These are phyloP conservation scores for Syngnathus floridae DNA, from an alignment of 2,113 vertebrate species.

Conservation along the genomic window DNA sequence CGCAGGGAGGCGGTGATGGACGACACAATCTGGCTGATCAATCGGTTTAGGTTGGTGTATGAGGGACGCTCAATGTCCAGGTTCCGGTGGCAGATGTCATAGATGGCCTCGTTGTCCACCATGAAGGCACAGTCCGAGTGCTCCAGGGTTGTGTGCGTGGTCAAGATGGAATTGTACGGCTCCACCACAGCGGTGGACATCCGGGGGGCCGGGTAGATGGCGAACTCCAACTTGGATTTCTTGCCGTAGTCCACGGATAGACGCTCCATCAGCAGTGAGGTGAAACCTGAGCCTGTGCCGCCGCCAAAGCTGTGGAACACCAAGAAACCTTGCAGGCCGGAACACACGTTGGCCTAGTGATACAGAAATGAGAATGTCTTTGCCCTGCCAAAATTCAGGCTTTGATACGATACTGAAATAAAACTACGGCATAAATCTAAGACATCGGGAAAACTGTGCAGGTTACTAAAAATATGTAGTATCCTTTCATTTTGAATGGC, in stretches of 20 bases:
- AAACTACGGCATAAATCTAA: neutral
- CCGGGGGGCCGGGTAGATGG: constrained; percentile 9
- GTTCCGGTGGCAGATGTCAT: constrained; percentile 10
- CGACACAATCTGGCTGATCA: constrained; percentile 6
- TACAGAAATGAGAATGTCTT: neutral
- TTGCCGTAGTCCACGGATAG: constrained; percentile 6
- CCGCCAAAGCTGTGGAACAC: constrained; percentile 9
- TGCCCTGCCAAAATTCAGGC: neutral
- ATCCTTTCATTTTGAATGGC: too few species aligned
- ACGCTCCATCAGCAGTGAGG: constrained; percentile 7
- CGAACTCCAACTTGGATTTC: constrained; percentile 8
- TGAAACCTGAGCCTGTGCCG: constrained; percentile 4
- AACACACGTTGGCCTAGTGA: constrained; percentile 1
- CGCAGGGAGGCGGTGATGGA: constrained; percentile 8
- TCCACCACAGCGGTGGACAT: constrained; percentile 6
- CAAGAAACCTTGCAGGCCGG: constrained; percentile 8
- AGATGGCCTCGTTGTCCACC: constrained; percentile 11
- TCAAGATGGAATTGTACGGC: constrained; percentile 4
- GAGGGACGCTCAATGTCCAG: constrained; percentile 7
- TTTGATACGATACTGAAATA: neutral
- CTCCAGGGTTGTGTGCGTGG: constrained; percentile 4
- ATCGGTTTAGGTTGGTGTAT: constrained; percentile 2
- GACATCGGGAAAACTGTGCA: too few species aligned
- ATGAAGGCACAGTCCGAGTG: constrained; percentile 11
- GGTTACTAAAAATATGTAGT: too few species aligned